A percentile compares a stretch with the other conserved stretches of the same genome.
Conservation (phyloP, 1,140 invertebrate species). For the Hydropsyche tenuis region DNA sequence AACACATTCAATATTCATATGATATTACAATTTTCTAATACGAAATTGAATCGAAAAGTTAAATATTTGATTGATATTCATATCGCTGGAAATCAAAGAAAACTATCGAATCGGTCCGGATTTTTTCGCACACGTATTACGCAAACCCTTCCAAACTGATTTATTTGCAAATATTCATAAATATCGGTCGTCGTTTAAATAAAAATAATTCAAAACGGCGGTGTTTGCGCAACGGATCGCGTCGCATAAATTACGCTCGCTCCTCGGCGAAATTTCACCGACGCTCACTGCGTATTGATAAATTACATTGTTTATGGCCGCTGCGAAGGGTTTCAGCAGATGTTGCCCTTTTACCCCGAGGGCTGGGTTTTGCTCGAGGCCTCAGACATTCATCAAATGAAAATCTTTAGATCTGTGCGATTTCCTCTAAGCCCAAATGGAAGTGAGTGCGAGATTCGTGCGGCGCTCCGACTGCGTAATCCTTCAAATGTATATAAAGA, state of each 20-base stretch:
- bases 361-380: neutral
- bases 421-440: too few relatives aligned
- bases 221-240: constrained; percentile 19
- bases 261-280: constrained; percentile 47
- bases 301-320: constrained; percentile 49
- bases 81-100: too few relatives aligned
- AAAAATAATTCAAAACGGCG: constrained; percentile 6
- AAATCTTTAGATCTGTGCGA: too few relatives aligned
- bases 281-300: constrained; percentile 49
- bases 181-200: neutral
- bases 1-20: too few relatives aligned
- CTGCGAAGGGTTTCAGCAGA: constrained; percentile 41
- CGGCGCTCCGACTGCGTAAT: too few relatives aligned
- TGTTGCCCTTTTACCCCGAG: constrained; percentile 41
- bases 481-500: too few relatives aligned
- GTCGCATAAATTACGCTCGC: constrained; percentile 47
- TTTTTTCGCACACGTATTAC: neutral
- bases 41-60: too few relatives aligned
- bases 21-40: too few relatives aligned
- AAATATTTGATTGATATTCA: too few relatives aligned
- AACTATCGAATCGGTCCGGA: too few relatives aligned
- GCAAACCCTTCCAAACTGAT: neutral
- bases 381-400: constrained; percentile 17
- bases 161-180: neutral
- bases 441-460: too few relatives aligned